Percentiles rank a stretch among this genome's conserved stretches.
phyloP scores from a whole-genome alignment of 2,888 invertebrate genomes.

The Tyria jacobaeae region DNA sequence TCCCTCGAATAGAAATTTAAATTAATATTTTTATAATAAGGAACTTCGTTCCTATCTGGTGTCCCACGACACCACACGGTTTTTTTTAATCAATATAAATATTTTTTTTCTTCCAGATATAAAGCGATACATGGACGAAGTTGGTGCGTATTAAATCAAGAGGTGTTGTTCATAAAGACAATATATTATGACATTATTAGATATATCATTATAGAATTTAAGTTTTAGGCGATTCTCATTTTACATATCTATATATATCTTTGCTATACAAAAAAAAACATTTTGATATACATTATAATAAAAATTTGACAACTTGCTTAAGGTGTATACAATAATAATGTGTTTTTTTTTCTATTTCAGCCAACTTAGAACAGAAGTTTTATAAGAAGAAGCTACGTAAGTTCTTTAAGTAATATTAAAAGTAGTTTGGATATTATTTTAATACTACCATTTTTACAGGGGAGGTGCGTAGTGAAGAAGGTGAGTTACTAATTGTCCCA shows the following conservation, averaged over 20 bases:
- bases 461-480: constrained; percentile 8
- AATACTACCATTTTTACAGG: not conserved
- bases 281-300: too few relatives aligned
- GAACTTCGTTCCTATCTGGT: too few relatives aligned
- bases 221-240: too few relatives aligned
- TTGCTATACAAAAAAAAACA: too few relatives aligned
- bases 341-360: constrained; percentile 1
- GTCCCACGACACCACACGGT: too few relatives aligned
- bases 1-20: too few relatives aligned
- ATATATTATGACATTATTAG: not conserved
- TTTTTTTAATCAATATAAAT: not conserved
- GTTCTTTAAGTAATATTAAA: not conserved
- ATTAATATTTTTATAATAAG: too few relatives aligned
- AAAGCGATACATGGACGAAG: not conserved
- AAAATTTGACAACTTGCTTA: too few relatives aligned
- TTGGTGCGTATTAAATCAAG: constrained; percentile 5
- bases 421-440: not conserved
- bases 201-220: not conserved
- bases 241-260: too few relatives aligned
- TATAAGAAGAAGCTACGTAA: constrained; percentile 16
- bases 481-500: constrained; percentile 6
- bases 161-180: not conserved
- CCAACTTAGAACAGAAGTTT: not conserved
- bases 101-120: constrained; percentile 11
- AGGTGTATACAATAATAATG: not conserved